Evolutionary conservation across 1,140 invertebrate species (phyloP).

Genomic region (Zaprionus taronus): DNA sequence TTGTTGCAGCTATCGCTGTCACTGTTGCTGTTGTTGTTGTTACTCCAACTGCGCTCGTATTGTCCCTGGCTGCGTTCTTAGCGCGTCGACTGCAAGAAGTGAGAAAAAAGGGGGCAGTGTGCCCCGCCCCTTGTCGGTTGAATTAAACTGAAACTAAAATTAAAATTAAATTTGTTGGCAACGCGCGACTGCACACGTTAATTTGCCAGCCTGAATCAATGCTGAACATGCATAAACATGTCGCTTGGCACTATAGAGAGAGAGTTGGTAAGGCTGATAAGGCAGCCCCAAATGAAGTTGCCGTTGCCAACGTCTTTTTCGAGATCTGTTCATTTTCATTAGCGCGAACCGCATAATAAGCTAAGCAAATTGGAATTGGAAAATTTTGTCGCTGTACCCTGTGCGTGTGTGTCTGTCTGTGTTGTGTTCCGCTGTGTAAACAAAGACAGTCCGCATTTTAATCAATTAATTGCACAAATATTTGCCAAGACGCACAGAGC

Average conservation of each 20-base stretch:
- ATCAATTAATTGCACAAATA: conserved; percentile 78
- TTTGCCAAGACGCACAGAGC: conserved; percentile 38
- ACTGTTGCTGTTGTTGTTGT: not conserved
- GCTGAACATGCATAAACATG: not conserved
- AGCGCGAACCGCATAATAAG: conserved; percentile 64
- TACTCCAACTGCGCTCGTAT: not conserved
- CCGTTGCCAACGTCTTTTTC: not conserved
- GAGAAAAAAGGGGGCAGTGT: no score
- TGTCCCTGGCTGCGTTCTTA: conserved; percentile 39
- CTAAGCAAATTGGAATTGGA: conserved; percentile 78
- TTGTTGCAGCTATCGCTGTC: not conserved
- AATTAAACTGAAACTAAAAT: not conserved
- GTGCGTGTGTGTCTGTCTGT: not conserved
- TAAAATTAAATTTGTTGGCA: not conserved
- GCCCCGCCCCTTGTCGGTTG: not conserved
- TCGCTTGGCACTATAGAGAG: not conserved
- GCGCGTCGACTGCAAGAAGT: conserved; percentile 2
- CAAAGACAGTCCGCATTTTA: conserved; percentile 44
- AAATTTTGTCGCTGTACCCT: conserved; percentile 56
- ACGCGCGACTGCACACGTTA: conserved; percentile 30
- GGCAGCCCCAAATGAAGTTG: not conserved
- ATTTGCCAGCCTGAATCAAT: conserved; percentile 10
- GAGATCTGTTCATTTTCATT: conserved; percentile 61
- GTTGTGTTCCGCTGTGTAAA: conserved; percentile 14
- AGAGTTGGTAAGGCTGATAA: conserved; percentile 16